Evolutionary conservation across 1,140 invertebrate species (phyloP), one percentile per base, ranked within the genome.

Genomic region (Euglossa dilemma): DNA sequence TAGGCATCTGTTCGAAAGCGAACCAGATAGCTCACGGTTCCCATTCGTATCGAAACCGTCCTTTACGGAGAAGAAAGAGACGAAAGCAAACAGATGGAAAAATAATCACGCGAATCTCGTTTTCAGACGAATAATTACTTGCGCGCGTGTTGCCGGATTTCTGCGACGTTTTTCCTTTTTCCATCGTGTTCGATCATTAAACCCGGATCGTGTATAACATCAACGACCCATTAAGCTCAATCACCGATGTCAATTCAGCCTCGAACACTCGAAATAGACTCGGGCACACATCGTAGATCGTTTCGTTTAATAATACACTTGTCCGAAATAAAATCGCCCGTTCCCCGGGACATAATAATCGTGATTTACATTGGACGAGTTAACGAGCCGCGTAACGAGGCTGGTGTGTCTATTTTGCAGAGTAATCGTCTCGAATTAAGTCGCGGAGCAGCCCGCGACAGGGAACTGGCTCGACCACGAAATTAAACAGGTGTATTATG

Each of bases 361-460:
- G 59, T 66, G 74, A 66, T 77, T 78, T 45, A 69, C 64, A 78
- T 47, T 36, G 36, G 20, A 23, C 45, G 74, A 67, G 28, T 56
- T 78, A 67, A 78, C 75, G 61, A 67, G 52, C 20, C 63, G 1
- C 25, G 63, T 67, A 78, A 78, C 63, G 63, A 69, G 47, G 36
- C 56, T 9, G 20, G 73, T 23, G 45, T 36, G 25, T 64, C 73
- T 52, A 76, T 76, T 76, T 63, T 76, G 59, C 73, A 50, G 73
- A 50, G 73, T 76, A 76, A 76, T 63, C 59, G 73, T 76, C 57
- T 76, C 25, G 73, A 76, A 76, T 76, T 63, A 76, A 76, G 57
- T 47, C 73, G 59, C 47, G 7, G 50, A 28, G 25, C 69, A 18
- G 25, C 23, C 28, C 23, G 69, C 45, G 73, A 76, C 73, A 63